These are phyloP conservation scores for Phoxinus phoxinus DNA, from an alignment of 2,113 vertebrate genomes.

Conservation along the genomic window DNA sequence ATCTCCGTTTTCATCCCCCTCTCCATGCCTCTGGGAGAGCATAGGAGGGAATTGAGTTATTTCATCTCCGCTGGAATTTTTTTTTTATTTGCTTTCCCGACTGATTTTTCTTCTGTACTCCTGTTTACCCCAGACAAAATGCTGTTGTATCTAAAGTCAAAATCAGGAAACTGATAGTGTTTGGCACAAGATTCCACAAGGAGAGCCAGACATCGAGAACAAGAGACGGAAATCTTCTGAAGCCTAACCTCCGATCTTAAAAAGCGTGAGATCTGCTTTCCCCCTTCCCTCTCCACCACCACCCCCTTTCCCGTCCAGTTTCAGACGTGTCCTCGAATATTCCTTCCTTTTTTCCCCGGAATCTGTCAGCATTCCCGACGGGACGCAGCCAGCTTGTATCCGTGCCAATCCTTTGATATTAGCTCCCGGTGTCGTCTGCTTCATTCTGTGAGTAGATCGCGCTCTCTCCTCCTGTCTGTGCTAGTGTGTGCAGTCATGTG, in stretches of 20 bases:
- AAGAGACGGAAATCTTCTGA: constrained; percentile 34
- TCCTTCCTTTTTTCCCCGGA: constrained; percentile 36
- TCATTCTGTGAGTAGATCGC: constrained; percentile 73
- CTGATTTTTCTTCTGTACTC: constrained; percentile 37
- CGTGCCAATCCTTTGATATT: constrained; percentile 63
- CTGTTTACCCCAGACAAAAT: constrained; percentile 38
- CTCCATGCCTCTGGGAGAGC: constrained; percentile 19
- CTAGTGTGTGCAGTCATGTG: constrained; percentile 52
- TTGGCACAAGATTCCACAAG: background rate
- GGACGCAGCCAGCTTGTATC: constrained; percentile 63
- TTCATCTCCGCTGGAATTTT: constrained; percentile 49
- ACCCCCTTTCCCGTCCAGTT: constrained; percentile 33
- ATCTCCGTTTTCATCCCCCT: constrained; percentile 29
- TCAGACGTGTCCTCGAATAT: constrained; percentile 63
- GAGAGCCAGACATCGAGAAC: background rate
- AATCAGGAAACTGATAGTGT: constrained; percentile 46
- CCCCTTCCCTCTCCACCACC: background rate
- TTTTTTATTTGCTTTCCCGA: constrained; percentile 27
- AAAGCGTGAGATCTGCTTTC: constrained; percentile 31
- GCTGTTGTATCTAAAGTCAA: constrained; percentile 51
- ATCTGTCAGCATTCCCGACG: constrained; percentile 49
- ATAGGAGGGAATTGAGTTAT: constrained; percentile 34
- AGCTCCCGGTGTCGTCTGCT: constrained; percentile 69
- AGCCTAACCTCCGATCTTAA: constrained; percentile 27
- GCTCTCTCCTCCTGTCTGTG: constrained; percentile 44